phyloP scores from a whole-genome alignment of 1,140 invertebrate genomes.

The Pseudomyrmex sp. region DNA sequence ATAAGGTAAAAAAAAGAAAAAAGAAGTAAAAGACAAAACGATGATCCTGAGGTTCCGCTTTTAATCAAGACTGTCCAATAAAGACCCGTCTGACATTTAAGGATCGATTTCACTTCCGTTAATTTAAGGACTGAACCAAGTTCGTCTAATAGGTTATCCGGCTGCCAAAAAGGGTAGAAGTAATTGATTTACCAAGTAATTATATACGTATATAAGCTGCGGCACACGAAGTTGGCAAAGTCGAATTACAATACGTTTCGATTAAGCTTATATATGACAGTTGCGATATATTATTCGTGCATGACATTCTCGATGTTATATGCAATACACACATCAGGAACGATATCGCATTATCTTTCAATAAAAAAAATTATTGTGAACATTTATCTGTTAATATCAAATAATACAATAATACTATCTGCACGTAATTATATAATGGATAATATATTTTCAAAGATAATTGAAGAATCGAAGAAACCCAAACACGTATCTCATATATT shows the following conservation, averaged over 20 bases:
- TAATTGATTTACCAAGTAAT: constrained; percentile 58
- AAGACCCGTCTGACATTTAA: constrained; percentile 52
- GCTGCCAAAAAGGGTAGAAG: constrained; percentile 45
- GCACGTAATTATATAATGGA: too few relatives aligned
- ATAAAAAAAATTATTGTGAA: too few relatives aligned
- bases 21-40: constrained; percentile 20
- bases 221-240: constrained; percentile 30
- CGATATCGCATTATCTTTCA: constrained; percentile 36
- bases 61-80: constrained; percentile 44
- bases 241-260: constrained; percentile 33
- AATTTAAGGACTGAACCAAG: constrained; percentile 55
- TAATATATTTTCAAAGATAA: too few relatives aligned
- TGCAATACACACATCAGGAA: not conserved
- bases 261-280: not conserved
- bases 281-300: not conserved
- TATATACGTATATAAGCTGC: not conserved
- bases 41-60: constrained; percentile 55
- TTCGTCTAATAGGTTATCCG: constrained; percentile 38
- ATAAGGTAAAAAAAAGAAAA: constrained; percentile 20
- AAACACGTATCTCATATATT: not conserved
- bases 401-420: too few relatives aligned
- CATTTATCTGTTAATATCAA: too few relatives aligned
- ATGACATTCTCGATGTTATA: not conserved
- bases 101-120: constrained; percentile 54
- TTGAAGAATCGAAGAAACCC: not conserved